Conservation (phyloP, 2,797 vertebrate genomes). For the Chlorospingus semifuscus region DNA sequence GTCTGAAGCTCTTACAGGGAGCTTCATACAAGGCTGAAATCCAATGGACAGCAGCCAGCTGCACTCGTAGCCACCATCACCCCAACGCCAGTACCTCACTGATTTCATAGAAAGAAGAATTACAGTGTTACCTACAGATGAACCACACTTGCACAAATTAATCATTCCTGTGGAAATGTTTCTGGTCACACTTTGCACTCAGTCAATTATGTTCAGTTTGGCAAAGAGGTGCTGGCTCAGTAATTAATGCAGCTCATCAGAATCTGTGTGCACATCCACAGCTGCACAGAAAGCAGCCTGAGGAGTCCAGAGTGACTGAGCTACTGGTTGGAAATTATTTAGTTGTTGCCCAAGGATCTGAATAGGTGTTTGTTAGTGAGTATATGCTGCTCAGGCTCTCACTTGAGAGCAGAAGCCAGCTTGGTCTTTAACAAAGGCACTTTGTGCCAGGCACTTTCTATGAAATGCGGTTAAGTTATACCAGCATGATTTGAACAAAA, state of each 20-base stretch:
- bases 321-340: not conserved
- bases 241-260: not conserved
- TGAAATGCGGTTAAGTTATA: not conserved
- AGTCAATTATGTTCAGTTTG: not conserved
- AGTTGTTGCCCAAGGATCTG: not conserved
- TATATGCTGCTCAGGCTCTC: not conserved
- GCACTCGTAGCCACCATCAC: rapidly evolving
- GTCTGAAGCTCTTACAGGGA: not conserved
- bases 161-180: rapidly evolving
- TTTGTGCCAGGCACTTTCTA: not conserved
- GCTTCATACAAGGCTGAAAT: not conserved
- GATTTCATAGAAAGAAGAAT: not conserved
- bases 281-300: not conserved
- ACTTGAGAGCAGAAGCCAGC: not conserved
- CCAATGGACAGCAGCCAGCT: not conserved
- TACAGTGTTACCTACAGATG: not conserved
- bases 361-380: not conserved
- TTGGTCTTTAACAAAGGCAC: not conserved
- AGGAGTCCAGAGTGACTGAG: not conserved
- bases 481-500: not conserved
- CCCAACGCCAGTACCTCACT: not conserved
- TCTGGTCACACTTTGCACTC: not conserved
- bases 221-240: not conserved
- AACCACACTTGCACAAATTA: not conserved
- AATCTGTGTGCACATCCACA: not conserved